Base-by-base conservation (phyloP, 2,797 vertebrate species). In the Threskiornis aethiopicus region DNA sequence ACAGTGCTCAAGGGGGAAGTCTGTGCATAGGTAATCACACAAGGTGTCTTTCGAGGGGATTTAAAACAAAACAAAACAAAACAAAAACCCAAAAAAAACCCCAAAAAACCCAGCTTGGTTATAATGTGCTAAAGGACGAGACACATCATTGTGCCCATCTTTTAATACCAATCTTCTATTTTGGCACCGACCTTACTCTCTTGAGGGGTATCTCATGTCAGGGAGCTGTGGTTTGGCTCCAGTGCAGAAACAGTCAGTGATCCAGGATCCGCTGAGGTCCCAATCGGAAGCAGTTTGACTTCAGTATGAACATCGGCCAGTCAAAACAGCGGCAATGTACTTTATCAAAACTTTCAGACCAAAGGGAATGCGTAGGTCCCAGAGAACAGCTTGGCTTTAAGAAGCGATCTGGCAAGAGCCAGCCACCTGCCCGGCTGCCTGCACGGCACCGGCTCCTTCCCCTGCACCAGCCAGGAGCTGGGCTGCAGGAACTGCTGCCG, bases 181-280 rank as follows among this genome's bases (percentile, higher is more conserved):
- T 33, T n/a, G 49, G 26, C 31, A 64, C 29, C 6, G 2, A 4
- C 31, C 25, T 24, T 19, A 3, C 28, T 59, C 10, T 26, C 3
- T 16, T 20, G 67, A 46, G 46, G 16, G 22, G 8, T 42, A 4
- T 19, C 25, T 33, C 13, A 3, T 2, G 8, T 8, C 1, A 2
- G 9, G 39, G 41, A 7, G 28, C 26, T 37, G 22, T 18, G 31
- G 42, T 5, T 41, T 33, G 39, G 5, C 47, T 28, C 31, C 16
- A 9, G 0, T 31, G 6, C 29, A 57, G 59, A 67, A 61, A 24
- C 51, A 33, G 25, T 13, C 54, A 21, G 24, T 18, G 25, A 37
- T 18, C 35, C 9, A 5, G 58, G 58, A 59, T 37, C 58, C 1
- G 25, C 35, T 18, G 24, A 37, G 16, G 24, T 37, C 26, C 57